Base-by-base conservation (phyloP, 2,797 vertebrate genomes). In the Trematomus bernacchii region DNA sequence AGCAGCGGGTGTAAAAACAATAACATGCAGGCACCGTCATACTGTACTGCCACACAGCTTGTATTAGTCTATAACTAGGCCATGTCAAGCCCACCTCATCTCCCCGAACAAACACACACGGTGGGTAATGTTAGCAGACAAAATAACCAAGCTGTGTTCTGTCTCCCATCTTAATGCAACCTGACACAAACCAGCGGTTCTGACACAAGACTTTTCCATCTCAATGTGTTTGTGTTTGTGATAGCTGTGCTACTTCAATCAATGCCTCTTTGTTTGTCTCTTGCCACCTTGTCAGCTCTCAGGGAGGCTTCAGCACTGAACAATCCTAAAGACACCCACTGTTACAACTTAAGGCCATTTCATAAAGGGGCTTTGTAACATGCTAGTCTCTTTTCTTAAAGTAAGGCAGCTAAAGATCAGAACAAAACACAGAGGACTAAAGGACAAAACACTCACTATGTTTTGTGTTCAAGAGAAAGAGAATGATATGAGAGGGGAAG, bases 51-150 rank as follows among this genome's bases (percentile, higher is more conserved):
- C 81, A 77, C 66, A 67, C 59, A 52, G 60, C 62, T 77, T 7
- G 9, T 47, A 16, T 50, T 52, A 48, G 27, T 76, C 44, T 73
- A 61, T 77, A 82, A 80, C 79, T 71, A 83, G 71, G 59, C 67
- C 10, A 27, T 19, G 7, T 11, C 18, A 18, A 68, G 57, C 53
- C 50, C 8, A n/a, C 33, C 61, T 52, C 58, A 15, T 71, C 60
- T 54, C 40, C 40, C 58, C 27, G 27, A 21, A 52, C 64, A 68
- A 44, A 72, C 27, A 30, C 42, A 51, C 30, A 59, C 52, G 3
- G 33, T 63, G 66, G 72, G 81, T 90, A 85, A 91, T 91, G 92
- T 89, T 74, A 83, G 74, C 74, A 90, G 43, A 91, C 78, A 85
- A 89, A 86, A 83, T 83, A 85, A 61, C 48, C 76, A 67, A 73